Base-by-base conservation (phyloP, 2,113 vertebrate species). In the Mus spicilegus region DNA sequence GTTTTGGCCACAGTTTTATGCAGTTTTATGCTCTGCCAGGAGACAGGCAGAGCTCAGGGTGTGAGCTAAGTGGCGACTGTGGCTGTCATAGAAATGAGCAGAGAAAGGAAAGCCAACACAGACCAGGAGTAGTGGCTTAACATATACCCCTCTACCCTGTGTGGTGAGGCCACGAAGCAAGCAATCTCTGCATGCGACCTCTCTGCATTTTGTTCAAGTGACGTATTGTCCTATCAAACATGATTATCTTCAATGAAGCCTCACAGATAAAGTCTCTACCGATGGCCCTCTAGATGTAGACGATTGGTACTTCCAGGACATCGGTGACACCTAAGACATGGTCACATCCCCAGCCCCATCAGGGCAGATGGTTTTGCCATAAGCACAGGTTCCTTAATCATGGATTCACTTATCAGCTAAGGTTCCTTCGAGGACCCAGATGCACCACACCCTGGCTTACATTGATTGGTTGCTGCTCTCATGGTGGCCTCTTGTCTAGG, bases 111-210 rank as follows among this genome's bases (percentile, higher is more conserved):
- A 24, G 11, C 65, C 12, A n/a, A 63, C 17, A 16, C 33, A 56
- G 22, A 28, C 19, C 1, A 0, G 22, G 76, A 33, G 28, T 9
- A 67, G 28, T 69, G 67, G 26, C 26, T 26, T 8, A 26, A 11
- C 70, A 77, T 7, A 58, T 30, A 28, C 30, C 30, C 33, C 39
- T 51, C 81, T 88, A 70, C 20, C 7, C 39, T 11, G 12, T 5
- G 51, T 4, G 49, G 36, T 13, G 10, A 54, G 28, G 12, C 9
- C 2, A 8, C 7, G 11, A 36, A 19, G 5, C 3, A 12, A 6
- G 2, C 12, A 5, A 33, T 69, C 51, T 28, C 80, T 69, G 36
- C 49, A 42, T 14, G 39, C 2, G 36, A 1, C 36, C 54, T 69
- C 77, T 26, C 63, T 54, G 87, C 1, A 49, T 6, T 54, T 67